These are phyloP conservation scores for Toxostoma redivivum DNA, from an alignment of 2,113 vertebrate genomes.

Conservation along the genomic window DNA sequence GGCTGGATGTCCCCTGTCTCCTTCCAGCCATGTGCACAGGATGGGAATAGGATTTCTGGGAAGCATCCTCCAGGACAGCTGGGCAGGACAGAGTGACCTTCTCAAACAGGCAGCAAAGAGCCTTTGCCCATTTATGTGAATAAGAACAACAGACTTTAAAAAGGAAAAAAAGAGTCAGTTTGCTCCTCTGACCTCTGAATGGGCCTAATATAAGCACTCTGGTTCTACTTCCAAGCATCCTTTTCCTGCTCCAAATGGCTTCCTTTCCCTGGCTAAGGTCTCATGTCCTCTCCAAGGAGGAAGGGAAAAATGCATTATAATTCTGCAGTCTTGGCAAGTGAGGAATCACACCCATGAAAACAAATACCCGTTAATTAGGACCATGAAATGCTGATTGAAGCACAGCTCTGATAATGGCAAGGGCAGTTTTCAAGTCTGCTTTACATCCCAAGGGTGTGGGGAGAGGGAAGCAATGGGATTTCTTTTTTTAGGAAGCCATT, in stretches of 20 bases:
- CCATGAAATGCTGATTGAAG: not conserved
- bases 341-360: not conserved
- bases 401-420: not conserved
- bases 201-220: not conserved
- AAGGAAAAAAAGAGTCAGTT: not conserved
- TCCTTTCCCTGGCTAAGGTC: slow-evolving; percentile 18
- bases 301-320: not conserved
- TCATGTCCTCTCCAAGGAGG: slow-evolving; percentile 28
- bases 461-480: not conserved
- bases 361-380: slow-evolving; percentile 6
- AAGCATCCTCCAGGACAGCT: not conserved
- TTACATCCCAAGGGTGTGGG: not conserved
- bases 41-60: not conserved
- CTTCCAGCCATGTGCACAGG: accelerated
- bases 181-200: not conserved
- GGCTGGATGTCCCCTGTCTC: not conserved
- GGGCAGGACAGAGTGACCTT: not conserved
- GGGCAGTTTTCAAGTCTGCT: not conserved
- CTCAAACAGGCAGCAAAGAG: not conserved
- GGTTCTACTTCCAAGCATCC: slow-evolving; percentile 42
- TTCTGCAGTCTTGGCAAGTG: slow-evolving; percentile 23
- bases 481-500: not conserved
- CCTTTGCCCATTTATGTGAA: not conserved
- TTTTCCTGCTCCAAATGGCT: slow-evolving; percentile 66
- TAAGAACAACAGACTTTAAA: not conserved